These are phyloP conservation scores for Crypturellus undulatus DNA, from an alignment of 2,113 vertebrate species.

Conservation along the genomic window DNA sequence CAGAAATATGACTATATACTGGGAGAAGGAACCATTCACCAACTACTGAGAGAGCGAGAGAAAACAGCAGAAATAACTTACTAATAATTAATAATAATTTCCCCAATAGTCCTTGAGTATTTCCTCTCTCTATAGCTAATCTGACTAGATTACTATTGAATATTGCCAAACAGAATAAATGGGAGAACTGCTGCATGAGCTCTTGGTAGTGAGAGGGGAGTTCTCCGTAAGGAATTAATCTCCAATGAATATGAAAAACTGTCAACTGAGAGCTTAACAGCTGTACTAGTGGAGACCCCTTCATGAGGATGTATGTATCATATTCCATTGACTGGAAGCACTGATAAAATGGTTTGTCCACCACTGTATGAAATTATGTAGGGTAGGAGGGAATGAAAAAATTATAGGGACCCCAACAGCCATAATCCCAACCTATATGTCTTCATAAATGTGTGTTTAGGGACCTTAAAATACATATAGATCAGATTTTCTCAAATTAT, in stretches of 20 bases:
- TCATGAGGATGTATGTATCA: not conserved
- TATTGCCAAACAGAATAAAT: not conserved
- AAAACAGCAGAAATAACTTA: not conserved
- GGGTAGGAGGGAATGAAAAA: not conserved
- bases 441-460: slow-evolving; percentile 6
- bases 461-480: slow-evolving; percentile 36
- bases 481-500: slow-evolving; percentile 44
- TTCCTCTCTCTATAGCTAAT: not conserved
- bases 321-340: not conserved
- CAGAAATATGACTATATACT: not conserved
- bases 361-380: not conserved
- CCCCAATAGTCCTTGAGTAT: not conserved
- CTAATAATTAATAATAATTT: not conserved
- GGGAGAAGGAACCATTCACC: not conserved
- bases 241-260: not conserved
- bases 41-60: not conserved
- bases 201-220: not conserved
- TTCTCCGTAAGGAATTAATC: not conserved
- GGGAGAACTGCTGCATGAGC: not conserved
- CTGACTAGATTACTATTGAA: not conserved
- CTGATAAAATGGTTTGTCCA: not conserved
- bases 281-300: not conserved
- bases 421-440: not conserved
- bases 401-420: not conserved
- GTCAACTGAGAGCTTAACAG: not conserved